These are phyloP conservation scores for Spheniscus humboldti DNA, from an alignment of 2,797 vertebrate species.

Conservation along the genomic window DNA sequence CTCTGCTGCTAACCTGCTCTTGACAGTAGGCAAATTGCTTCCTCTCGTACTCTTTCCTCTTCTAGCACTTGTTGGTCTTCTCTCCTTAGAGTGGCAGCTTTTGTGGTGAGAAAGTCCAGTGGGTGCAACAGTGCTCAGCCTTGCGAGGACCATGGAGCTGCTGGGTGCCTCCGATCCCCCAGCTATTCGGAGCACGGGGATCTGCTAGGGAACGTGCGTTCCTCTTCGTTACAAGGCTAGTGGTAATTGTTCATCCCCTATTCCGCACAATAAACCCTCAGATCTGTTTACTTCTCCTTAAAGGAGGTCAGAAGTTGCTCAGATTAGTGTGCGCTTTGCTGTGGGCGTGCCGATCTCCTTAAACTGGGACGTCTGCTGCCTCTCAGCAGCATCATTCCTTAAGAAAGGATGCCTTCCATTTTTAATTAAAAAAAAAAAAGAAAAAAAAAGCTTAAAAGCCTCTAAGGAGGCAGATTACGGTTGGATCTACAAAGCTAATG, in stretches of 20 bases:
- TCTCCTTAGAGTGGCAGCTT: not conserved
- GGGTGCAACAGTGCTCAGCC: not conserved
- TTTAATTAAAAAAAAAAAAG: not conserved
- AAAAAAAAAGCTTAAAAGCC: not conserved
- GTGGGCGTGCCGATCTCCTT: not conserved
- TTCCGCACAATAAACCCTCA: not conserved
- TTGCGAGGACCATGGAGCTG: not conserved
- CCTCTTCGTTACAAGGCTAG: not conserved
- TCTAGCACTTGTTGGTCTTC: not conserved
- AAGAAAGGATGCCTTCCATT: not conserved
- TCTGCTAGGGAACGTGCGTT: not conserved
- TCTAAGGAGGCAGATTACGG: not conserved
- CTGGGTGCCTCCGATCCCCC: not conserved
- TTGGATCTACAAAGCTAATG: not conserved
- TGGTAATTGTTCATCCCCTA: not conserved
- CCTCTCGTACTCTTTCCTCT: not conserved
- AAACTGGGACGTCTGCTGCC: not conserved
- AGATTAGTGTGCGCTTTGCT: not conserved
- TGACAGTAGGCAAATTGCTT: not conserved
- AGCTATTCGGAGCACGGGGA: rapidly evolving
- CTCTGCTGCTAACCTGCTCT: not conserved
- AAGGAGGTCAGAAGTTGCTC: constrained; percentile 30
- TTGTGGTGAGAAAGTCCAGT: not conserved
- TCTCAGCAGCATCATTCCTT: not conserved
- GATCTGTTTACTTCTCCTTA: not conserved